Percentiles rank a stretch among this genome's conserved stretches.
Evolutionary conservation across 1,140 invertebrate genomes (phyloP).

Genomic region (Lordiphosa stackelbergi): DNA sequence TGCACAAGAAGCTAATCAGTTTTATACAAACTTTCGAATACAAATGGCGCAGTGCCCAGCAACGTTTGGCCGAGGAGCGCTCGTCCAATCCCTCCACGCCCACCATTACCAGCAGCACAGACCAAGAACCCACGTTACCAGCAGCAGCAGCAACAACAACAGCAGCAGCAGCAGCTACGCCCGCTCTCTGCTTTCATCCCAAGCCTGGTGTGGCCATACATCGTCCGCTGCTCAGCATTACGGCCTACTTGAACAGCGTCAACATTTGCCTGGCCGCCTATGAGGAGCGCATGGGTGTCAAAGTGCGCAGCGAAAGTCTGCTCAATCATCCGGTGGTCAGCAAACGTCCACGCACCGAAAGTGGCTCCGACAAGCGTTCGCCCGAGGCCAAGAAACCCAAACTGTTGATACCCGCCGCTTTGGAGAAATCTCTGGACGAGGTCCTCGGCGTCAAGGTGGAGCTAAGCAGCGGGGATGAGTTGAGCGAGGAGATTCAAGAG

Average conservation of each 20-base stretch:
- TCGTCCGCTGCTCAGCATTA: constrained; percentile 84
- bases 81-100: neutral
- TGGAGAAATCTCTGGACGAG: constrained; percentile 50
- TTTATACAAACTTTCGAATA: constrained; percentile 87
- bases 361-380: constrained; percentile 77
- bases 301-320: constrained; percentile 78
- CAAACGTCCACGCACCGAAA: constrained; percentile 80
- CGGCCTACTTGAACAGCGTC: constrained; percentile 85
- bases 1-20: constrained; percentile 85
- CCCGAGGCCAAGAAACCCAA: constrained; percentile 76
- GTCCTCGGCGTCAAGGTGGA: constrained; percentile 41
- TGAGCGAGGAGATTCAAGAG: constrained; percentile 60
- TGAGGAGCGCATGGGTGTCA: constrained; percentile 82
- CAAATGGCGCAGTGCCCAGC: constrained; percentile 83
- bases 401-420: constrained; percentile 18
- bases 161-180: constrained; percentile 28
- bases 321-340: constrained; percentile 22
- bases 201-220: constrained; percentile 80
- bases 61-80: constrained; percentile 76
- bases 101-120: constrained; percentile 7
- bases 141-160: neutral
- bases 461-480: constrained; percentile 57
- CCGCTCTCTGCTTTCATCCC: constrained; percentile 63
- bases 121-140: constrained; percentile 1
- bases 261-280: constrained; percentile 86